Evolutionary conservation across 2,888 invertebrate species (phyloP).

Genomic region (Papilio demoleus): DNA sequence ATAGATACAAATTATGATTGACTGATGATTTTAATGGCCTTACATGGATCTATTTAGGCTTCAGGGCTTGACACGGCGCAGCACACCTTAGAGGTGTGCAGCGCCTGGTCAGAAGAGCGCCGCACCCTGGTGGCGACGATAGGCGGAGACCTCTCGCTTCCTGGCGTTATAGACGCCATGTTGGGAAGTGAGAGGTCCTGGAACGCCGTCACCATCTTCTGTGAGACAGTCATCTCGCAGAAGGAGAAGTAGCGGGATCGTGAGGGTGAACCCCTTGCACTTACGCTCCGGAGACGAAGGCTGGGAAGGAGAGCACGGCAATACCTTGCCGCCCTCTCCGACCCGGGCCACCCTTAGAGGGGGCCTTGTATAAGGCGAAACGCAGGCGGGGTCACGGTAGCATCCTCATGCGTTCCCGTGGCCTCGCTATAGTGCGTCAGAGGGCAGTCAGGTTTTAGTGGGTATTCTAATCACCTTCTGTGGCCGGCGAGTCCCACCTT

Average conservation of each 20-base stretch:
- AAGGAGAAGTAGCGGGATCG: neutral
- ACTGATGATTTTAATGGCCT: neutral
- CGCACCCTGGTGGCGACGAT: neutral
- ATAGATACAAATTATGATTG: too few relatives aligned
- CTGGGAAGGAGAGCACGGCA: neutral
- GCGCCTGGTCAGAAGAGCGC: neutral
- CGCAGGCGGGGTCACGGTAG: too few relatives aligned
- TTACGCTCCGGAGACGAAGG: neutral
- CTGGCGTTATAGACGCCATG: neutral
- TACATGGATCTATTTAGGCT: neutral
- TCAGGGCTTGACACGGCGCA: neutral
- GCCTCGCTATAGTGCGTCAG: too few relatives aligned
- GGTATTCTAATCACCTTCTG: too few relatives aligned
- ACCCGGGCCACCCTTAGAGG: neutral
- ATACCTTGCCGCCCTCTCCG: neutral
- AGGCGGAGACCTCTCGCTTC: neutral
- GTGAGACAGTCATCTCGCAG: neutral
- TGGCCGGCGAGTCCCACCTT: too few relatives aligned
- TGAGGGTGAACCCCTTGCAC: neutral
- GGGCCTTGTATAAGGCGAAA: too few relatives aligned
- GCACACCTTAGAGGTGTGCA: neutral
- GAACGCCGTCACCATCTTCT: neutral
- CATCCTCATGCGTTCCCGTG: too few relatives aligned
- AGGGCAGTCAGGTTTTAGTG: too few relatives aligned
- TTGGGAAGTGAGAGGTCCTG: neutral